These are phyloP conservation scores for Etheostoma perlongum DNA, from an alignment of 2,797 vertebrate genomes.

Conservation along the genomic window DNA sequence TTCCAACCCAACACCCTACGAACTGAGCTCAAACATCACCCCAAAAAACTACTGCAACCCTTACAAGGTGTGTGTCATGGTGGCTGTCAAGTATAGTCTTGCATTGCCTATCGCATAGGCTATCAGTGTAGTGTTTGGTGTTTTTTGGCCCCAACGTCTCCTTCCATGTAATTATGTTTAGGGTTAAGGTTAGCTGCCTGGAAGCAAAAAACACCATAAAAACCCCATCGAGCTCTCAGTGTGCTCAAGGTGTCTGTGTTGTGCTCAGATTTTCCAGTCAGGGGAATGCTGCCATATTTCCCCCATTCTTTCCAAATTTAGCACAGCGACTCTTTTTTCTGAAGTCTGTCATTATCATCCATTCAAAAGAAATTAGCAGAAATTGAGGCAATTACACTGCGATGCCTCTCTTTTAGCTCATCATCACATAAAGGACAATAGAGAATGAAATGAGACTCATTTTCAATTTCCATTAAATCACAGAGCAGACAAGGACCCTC, in stretches of 20 bases:
- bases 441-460: slow-evolving; percentile 50
- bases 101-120: too few species aligned
- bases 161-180: too few species aligned
- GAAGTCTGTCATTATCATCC: slow-evolving; percentile 34
- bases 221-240: background rate
- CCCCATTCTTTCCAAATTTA: slow-evolving; percentile 27
- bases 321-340: background rate
- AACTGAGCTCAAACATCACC: too few species aligned
- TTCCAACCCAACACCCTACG: too few species aligned
- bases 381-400: slow-evolving; percentile 29
- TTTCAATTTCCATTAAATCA: slow-evolving; percentile 53
- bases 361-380: slow-evolving; percentile 50
- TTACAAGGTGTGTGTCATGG: too few species aligned
- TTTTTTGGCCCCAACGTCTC: too few species aligned
- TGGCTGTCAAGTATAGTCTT: too few species aligned
- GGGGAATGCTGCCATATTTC: background rate
- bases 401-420: slow-evolving; percentile 35
- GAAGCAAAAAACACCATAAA: too few species aligned
- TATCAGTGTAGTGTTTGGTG: too few species aligned
- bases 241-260: background rate
- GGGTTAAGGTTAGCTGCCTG: too few species aligned
- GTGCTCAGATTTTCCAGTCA: background rate
- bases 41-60: too few species aligned
- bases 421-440: slow-evolving; percentile 54
- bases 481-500: slow-evolving; percentile 22